phyloP scores from a whole-genome alignment of 2,113 vertebrate genomes.

The Danionella cerebrum region DNA sequence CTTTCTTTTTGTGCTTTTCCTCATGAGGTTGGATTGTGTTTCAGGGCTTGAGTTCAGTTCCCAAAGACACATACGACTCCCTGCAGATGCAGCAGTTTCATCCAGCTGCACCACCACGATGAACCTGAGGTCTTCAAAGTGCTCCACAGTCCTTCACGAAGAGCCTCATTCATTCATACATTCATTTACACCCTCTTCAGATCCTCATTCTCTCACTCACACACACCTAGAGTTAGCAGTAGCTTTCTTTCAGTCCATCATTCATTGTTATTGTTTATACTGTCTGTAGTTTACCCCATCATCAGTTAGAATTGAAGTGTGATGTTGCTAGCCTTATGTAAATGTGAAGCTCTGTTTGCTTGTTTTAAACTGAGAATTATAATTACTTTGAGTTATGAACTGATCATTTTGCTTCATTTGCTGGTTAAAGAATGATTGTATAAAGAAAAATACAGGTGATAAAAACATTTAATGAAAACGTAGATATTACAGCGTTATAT shows the following conservation, averaged over 20 bases:
- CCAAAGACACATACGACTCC: conserved; percentile 82
- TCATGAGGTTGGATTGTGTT: not conserved
- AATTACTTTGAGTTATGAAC: no score
- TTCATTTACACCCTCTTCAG: not conserved
- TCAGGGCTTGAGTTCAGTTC: conserved; percentile 76
- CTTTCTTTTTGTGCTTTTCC: not conserved
- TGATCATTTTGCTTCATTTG: not conserved
- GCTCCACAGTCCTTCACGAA: not conserved
- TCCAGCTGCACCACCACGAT: not conserved
- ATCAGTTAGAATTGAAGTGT: no score
- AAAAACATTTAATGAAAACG: not conserved
- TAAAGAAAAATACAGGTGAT: not conserved
- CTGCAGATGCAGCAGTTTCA: conserved; percentile 77
- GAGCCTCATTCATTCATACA: no score
- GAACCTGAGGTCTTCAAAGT: not conserved
- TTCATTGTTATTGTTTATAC: no score
- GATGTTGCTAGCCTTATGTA: no score
- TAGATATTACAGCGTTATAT: no score
- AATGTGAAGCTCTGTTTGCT: not conserved
- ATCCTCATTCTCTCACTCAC: not conserved
- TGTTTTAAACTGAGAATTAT: not conserved
- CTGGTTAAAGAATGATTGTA: no score
- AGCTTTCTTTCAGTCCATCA: no score
- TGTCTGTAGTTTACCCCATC: no score
- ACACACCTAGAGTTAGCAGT: no score